Conservation (phyloP, 1,140 invertebrate genomes). For the Drosophila elegans region DNA sequence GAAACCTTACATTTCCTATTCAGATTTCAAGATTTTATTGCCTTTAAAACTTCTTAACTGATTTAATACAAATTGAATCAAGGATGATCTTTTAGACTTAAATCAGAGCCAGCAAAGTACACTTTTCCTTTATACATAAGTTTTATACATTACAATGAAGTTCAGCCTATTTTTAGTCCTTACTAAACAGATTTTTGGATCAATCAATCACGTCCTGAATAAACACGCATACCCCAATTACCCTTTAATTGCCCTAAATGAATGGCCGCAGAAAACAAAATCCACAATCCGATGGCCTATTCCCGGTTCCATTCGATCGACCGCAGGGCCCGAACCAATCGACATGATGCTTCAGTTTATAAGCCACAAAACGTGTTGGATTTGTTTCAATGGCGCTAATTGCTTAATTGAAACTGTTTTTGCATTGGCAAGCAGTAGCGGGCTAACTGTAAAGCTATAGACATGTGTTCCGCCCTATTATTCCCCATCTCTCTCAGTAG, state of each 20-base stretch:
- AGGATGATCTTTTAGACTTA: too few species aligned
- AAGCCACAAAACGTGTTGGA: conserved; percentile 82
- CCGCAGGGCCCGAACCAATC: conserved; percentile 63
- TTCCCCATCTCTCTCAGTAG: conserved; percentile 18
- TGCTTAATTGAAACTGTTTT: conserved; percentile 83
- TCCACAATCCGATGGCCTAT: conserved; percentile 5
- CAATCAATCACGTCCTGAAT: conserved; percentile 11
- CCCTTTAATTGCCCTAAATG: conserved; percentile 51
- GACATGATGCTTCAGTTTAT: conserved; percentile 78
- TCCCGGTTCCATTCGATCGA: conserved; percentile 15
- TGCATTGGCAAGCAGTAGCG: conserved; percentile 65
- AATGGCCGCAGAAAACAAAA: conserved; percentile 48
- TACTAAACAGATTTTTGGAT: neutral
- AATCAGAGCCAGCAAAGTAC: too few species aligned
- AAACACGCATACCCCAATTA: conserved; percentile 39
- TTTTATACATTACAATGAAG: too few species aligned
- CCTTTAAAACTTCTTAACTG: too few species aligned
- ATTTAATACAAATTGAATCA: too few species aligned
- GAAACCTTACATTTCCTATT: neutral
- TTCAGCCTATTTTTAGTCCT: neutral
- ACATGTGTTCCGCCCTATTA: conserved; percentile 25
- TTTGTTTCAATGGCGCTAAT: conserved; percentile 82
- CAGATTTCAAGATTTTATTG: too few species aligned
- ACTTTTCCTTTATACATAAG: too few species aligned
- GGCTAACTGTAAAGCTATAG: conserved; percentile 63